Percentiles rank a stretch among this genome's conserved stretches.
These are phyloP conservation scores for Eublepharis macularius DNA, from an alignment of 2,113 vertebrate genomes.

Conservation along the genomic window DNA sequence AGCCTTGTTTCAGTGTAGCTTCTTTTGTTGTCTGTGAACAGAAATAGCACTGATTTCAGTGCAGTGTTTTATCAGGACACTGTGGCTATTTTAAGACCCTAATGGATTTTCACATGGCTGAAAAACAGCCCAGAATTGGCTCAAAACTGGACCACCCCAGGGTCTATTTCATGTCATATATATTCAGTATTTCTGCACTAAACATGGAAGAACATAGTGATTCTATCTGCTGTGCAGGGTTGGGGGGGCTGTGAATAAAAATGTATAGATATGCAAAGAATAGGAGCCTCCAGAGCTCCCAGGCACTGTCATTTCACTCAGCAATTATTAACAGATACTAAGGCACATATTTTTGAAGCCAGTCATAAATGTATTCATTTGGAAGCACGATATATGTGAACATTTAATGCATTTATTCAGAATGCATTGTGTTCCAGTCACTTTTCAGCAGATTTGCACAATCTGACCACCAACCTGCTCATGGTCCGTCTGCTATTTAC, in stretches of 20 bases:
- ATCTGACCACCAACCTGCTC: not conserved
- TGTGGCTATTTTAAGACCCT: conserved; percentile 11
- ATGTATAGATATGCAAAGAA: not conserved
- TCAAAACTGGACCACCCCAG: not conserved
- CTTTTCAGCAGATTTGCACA: not conserved
- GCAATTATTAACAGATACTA: not conserved
- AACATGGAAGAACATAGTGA: not conserved
- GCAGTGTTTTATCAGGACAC: conserved; percentile 11
- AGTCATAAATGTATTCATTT: not conserved
- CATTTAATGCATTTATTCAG: not conserved
- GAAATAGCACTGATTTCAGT: conserved; percentile 17
- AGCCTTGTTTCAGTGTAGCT: not conserved
- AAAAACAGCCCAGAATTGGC: conserved; percentile 6
- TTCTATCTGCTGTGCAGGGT: too few species aligned
- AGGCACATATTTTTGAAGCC: not conserved
- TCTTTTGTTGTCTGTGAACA: not conserved
- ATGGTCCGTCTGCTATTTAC: not conserved
- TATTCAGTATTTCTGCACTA: not conserved
- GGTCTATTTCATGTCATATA: not conserved
- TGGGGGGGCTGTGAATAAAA: not conserved
- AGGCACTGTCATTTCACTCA: not conserved
- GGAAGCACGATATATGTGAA: not conserved
- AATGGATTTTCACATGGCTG: conserved; percentile 15
- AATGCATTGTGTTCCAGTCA: not conserved
- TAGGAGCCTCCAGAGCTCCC: not conserved